phyloP scores from a whole-genome alignment of 2,797 vertebrate genomes.

The Adrianichthys oophorus region DNA sequence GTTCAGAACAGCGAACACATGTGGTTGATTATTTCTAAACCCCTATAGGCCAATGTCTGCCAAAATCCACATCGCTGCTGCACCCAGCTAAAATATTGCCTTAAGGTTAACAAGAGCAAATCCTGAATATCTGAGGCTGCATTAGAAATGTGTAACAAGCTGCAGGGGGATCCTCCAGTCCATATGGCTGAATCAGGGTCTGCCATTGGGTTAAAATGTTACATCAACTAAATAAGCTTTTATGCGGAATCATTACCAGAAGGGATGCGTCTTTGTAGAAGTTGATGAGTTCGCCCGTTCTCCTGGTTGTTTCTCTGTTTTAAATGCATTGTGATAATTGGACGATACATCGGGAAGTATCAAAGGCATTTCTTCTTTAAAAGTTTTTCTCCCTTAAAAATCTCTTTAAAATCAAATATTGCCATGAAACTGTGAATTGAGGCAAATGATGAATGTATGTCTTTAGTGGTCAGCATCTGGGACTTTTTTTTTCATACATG shows the following conservation, averaged over 20 bases:
- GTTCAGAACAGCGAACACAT: slow-evolving; percentile 45
- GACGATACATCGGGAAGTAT: no score
- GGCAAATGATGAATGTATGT: no score
- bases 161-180: slow-evolving; percentile 15
- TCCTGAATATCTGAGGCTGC: slow-evolving; percentile 36
- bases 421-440: no score
- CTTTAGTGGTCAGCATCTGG: no score
- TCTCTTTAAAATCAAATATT: no score
- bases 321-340: no score
- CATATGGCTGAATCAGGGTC: slow-evolving; percentile 14
- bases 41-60: slow-evolving; percentile 42
- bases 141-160: slow-evolving; percentile 28
- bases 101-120: slow-evolving; percentile 60
- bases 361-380: no score
- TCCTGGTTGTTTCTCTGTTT: not conserved
- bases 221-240: slow-evolving; percentile 32
- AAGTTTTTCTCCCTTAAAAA: no score
- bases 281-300: slow-evolving; percentile 7
- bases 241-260: slow-evolving; percentile 4
- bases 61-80: slow-evolving; percentile 49
- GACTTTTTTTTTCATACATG: no score
- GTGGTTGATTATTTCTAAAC: slow-evolving; percentile 58
- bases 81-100: slow-evolving; percentile 50
- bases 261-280: slow-evolving; percentile 18
- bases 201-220: slow-evolving; percentile 23